These are phyloP conservation scores for Hippoglossus stenolepis DNA, from an alignment of 2,113 vertebrate genomes.

Conservation along the genomic window DNA sequence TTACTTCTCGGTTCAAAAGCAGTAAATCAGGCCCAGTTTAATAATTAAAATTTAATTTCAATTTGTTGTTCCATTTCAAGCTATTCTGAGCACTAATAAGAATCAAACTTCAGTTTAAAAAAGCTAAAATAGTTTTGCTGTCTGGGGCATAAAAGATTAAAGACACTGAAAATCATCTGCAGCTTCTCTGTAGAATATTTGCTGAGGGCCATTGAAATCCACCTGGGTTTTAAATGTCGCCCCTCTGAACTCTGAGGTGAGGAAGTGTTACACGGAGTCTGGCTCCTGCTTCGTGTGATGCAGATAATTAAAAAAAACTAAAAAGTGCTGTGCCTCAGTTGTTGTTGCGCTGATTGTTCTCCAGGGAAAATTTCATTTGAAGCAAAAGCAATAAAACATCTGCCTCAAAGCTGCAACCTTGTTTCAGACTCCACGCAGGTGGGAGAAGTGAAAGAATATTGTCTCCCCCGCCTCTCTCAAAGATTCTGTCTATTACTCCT, in stretches of 20 bases:
- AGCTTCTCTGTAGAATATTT: not conserved
- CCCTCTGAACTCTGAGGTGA: constrained; percentile 2
- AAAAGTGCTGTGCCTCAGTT: constrained; percentile 2
- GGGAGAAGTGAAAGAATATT: constrained; percentile 8
- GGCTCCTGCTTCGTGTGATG: constrained; percentile 3
- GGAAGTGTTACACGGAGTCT: not conserved
- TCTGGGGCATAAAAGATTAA: too few species aligned
- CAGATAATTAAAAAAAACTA: constrained; percentile 6
- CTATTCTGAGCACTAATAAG: too few species aligned
- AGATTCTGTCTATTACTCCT: constrained; percentile 2
- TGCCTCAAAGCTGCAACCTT: constrained; percentile 18
- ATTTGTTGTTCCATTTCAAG: too few species aligned
- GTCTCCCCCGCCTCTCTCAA: not conserved
- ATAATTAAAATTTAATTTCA: too few species aligned
- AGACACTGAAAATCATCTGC: too few species aligned
- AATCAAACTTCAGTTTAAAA: too few species aligned
- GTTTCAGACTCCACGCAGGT: constrained; percentile 15
- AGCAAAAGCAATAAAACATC: constrained; percentile 55
- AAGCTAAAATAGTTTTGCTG: too few species aligned
- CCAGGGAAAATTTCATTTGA: constrained; percentile 30
- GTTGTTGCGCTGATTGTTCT: constrained; percentile 29
- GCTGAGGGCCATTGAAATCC: not conserved
- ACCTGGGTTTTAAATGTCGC: not conserved
- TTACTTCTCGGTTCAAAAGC: too few species aligned
- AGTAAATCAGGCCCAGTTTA: too few species aligned